These are phyloP conservation scores for Chrysolina americana DNA, from an alignment of 2,888 invertebrate genomes.

Conservation along the genomic window DNA sequence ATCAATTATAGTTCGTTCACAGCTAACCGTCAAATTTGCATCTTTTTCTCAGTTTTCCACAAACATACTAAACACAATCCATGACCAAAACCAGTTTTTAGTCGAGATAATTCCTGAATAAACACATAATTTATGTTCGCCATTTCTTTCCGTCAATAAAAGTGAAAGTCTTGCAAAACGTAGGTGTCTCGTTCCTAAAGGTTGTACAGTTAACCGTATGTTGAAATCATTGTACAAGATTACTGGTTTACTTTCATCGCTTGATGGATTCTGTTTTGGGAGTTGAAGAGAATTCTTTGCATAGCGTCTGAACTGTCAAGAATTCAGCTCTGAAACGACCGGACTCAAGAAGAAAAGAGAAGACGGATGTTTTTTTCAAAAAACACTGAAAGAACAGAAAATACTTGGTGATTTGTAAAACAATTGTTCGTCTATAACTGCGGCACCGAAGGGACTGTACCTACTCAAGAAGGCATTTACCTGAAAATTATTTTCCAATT, in stretches of 20 bases:
- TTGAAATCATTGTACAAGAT: conserved; percentile 40
- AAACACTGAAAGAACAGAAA: too few species aligned
- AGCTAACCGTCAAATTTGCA: too few species aligned
- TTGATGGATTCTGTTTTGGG: conserved; percentile 22
- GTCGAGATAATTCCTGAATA: conserved; percentile 43
- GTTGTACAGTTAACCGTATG: conserved; percentile 37
- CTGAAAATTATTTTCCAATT: too few species aligned
- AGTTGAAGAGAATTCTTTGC: neutral
- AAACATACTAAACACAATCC: conserved; percentile 4
- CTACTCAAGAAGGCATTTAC: too few species aligned
- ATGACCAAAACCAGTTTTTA: conserved; percentile 23
- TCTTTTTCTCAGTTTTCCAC: neutral
- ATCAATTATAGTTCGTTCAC: too few species aligned
- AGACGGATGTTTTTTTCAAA: too few species aligned
- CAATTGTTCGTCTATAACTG: too few species aligned
- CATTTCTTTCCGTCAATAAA: conserved; percentile 61
- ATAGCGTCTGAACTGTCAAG: neutral
- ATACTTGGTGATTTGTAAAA: too few species aligned
- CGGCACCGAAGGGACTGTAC: too few species aligned
- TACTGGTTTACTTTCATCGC: conserved; percentile 44
- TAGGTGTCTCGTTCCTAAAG: conserved; percentile 55
- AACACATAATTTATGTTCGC: conserved; percentile 49
- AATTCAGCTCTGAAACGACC: neutral
- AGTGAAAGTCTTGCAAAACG: conserved; percentile 62
- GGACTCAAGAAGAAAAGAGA: too few species aligned